These are phyloP conservation scores for Yponomeuta plumbellus DNA, from an alignment of 2,888 invertebrate genomes.

Conservation along the genomic window DNA sequence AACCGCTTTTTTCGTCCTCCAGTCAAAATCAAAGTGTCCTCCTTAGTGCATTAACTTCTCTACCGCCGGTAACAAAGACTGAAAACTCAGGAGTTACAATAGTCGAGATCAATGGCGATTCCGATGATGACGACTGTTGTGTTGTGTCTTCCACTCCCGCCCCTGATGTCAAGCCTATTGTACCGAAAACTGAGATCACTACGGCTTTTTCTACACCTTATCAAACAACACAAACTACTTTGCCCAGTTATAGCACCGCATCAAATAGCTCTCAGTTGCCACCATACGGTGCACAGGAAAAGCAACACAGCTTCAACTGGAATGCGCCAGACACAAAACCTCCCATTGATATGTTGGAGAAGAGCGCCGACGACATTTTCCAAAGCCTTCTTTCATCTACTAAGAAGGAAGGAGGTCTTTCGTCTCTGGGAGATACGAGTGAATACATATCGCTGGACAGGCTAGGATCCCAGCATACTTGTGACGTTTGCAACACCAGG, in stretches of 20 bases:
- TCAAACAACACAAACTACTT: conserved; percentile 33
- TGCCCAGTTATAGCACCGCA: conserved; percentile 25
- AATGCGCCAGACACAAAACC: conserved; percentile 68
- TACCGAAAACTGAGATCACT: conserved; percentile 53
- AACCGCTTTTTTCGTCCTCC: conserved; percentile 28
- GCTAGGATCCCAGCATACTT: conserved; percentile 76
- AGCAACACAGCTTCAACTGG: conserved; percentile 69
- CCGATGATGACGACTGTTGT: conserved; percentile 68
- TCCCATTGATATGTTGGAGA: conserved; percentile 57
- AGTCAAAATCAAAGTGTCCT: conserved; percentile 23
- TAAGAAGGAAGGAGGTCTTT: conserved; percentile 50
- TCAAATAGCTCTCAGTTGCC: background rate
- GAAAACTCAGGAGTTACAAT: conserved; percentile 53
- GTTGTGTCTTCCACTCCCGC: conserved; percentile 68
- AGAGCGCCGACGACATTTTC: conserved; percentile 68
- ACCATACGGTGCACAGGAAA: conserved; percentile 33
- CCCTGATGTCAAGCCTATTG: conserved; percentile 52
- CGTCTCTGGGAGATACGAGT: conserved; percentile 57
- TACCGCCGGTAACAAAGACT: conserved; percentile 53
- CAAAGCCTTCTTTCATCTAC: conserved; percentile 60
- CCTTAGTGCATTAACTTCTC: conserved; percentile 28
- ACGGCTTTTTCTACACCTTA: conserved; percentile 35
- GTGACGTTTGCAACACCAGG: conserved; percentile 78
- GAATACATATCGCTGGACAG: conserved; percentile 81
- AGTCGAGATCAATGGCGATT: conserved; percentile 69